These are phyloP conservation scores for Hypomecis atomaria DNA, from an alignment of 2,888 invertebrate species.

Conservation along the genomic window DNA sequence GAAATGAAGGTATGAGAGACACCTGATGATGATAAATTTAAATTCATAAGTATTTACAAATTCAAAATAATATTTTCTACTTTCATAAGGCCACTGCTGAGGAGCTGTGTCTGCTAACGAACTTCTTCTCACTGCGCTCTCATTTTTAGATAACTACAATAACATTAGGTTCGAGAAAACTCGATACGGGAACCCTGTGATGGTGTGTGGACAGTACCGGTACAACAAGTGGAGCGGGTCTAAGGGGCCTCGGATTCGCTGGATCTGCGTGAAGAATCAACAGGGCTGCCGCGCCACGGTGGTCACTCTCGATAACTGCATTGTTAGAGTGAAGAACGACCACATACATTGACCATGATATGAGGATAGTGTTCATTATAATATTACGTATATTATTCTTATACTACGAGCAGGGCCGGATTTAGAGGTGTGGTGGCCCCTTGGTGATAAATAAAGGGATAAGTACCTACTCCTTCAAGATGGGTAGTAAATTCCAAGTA, in stretches of 20 bases:
- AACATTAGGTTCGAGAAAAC: conserved; percentile 52
- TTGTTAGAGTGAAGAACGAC: conserved; percentile 55
- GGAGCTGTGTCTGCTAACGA: background rate
- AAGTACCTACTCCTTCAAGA: too few relatives aligned
- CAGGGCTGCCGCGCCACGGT: conserved; percentile 64
- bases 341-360: conserved; percentile 51
- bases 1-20: too few relatives aligned
- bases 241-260: conserved; percentile 56
- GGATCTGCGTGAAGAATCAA: conserved; percentile 66
- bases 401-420: too few relatives aligned
- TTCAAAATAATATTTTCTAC: too few relatives aligned
- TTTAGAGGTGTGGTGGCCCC: too few relatives aligned
- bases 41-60: too few relatives aligned
- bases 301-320: conserved; percentile 58
- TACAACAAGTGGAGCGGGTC: conserved; percentile 65
- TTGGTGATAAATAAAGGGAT: too few relatives aligned
- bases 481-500: too few relatives aligned
- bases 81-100: too few relatives aligned
- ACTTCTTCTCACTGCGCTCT: background rate
- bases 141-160: conserved; percentile 25
- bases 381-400: too few relatives aligned
- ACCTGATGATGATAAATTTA: too few relatives aligned
- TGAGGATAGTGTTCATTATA: background rate
- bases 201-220: conserved; percentile 60
- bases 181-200: conserved; percentile 70